phyloP scores from a whole-genome alignment of 2,888 invertebrate species.

The Drosophila aldrichi region DNA sequence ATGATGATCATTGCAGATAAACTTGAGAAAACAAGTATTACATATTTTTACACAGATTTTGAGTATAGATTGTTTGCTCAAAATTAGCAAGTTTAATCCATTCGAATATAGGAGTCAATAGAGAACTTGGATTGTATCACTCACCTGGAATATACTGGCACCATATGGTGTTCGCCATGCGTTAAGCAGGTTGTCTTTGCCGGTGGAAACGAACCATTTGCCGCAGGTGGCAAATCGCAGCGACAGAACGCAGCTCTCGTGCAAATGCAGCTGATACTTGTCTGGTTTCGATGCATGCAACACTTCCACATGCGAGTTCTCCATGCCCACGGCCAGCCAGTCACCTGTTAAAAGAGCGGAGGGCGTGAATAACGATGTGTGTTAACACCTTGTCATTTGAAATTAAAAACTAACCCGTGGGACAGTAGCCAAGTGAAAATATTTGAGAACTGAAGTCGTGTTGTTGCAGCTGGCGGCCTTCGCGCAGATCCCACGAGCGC shows the following conservation, averaged over 20 bases:
- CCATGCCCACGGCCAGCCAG: conserved; percentile 99
- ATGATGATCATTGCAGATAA: neutral
- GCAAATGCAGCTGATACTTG: conserved; percentile 97
- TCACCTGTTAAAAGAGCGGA: conserved; percentile 87
- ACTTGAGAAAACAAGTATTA: neutral
- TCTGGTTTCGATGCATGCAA: conserved; percentile 95
- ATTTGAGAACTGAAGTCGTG: conserved; percentile 97
- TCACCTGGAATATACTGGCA: conserved; percentile 98
- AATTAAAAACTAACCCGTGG: conserved; percentile 88
- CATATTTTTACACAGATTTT: neutral
- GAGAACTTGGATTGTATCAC: conserved; percentile 10
- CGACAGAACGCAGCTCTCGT: conserved; percentile 98
- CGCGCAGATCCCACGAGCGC: conserved; percentile 97
- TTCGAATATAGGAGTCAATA: neutral
- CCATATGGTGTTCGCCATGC: conserved; percentile 99
- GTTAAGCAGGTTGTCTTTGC: conserved; percentile 98
- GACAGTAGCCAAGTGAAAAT: conserved; percentile 95
- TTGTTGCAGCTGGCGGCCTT: conserved; percentile 96
- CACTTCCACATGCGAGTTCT: conserved; percentile 98
- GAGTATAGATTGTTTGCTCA: neutral
- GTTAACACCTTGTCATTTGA: too few relatives aligned
- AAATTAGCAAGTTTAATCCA: neutral
- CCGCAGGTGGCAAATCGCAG: conserved; percentile 97
- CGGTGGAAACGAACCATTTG: conserved; percentile 99
- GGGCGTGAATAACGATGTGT: neutral